Base-by-base conservation (phyloP, 2,888 invertebrate species). In the Graphium colonna region DNA sequence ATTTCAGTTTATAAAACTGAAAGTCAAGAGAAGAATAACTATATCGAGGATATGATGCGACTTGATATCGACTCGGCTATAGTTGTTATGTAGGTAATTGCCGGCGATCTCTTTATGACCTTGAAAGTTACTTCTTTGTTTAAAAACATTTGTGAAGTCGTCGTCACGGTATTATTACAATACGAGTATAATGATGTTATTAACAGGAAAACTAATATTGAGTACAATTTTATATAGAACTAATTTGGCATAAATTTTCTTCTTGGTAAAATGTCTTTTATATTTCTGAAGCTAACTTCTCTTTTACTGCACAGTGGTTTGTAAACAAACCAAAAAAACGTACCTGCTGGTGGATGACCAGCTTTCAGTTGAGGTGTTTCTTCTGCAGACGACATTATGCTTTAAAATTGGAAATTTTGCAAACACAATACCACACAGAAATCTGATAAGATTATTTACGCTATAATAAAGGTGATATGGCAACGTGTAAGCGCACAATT, bases 261-360 rank as follows among this genome's bases (percentile, higher is more conserved):
- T n/a, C n/a, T n/a, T n/a, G n/a, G n/a, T n/a, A n/a, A n/a, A n/a
- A n/a, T n/a, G n/a, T n/a, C n/a, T n/a, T n/a, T n/a, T n/a, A n/a
- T n/a, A n/a, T n/a, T n/a, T n/a, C n/a, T n/a, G n/a, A n/a, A n/a
- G n/a, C n/a, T n/a, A n/a, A n/a, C n/a, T n/a, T n/a, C n/a, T n/a
- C n/a, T n/a, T n/a, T n/a, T n/a, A n/a, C n/a, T n/a, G n/a, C n/a
- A n/a, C n/a, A n/a, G n/a, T n/a, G n/a, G n/a, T n/a, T n/a, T n/a
- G 69, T 68, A 73, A 71, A 75, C 73, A 75, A 74, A 69, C 63
- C 55, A 61, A 52, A 36, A 39, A 57, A 59, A 65, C 78, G 91
- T 91, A 97, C 97, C 95, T 91, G 97, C 97, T 69, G 97, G 97
- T 62, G 96, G 96, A 83, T 97, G 97, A 53, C 97, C 97, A 60